phyloP scores from a whole-genome alignment of 2,888 invertebrate species.

The Yponomeuta plumbellus region DNA sequence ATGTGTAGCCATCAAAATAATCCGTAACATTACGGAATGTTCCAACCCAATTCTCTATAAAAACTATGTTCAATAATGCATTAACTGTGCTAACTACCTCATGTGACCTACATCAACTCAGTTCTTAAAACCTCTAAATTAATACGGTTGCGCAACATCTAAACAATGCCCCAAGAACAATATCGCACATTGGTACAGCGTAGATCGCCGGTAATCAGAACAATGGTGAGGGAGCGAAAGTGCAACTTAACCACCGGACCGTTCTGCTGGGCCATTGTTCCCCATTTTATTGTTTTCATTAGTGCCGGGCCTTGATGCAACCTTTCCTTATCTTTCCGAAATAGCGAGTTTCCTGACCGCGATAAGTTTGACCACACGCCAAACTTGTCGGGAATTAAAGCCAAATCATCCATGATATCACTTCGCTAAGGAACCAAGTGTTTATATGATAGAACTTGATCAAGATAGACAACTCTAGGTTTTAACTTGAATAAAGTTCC shows the following conservation, averaged over 20 bases:
- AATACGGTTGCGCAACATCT: conserved; percentile 45
- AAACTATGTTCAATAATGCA: conserved; percentile 24
- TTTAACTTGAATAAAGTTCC: too few relatives aligned
- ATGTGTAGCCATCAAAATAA: not conserved
- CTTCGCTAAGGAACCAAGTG: too few relatives aligned
- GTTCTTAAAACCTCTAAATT: conserved; percentile 28
- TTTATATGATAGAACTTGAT: too few relatives aligned
- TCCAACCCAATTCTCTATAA: conserved; percentile 26
- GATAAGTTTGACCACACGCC: conserved; percentile 15
- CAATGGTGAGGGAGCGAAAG: conserved; percentile 68
- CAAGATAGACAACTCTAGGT: too few relatives aligned
- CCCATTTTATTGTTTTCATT: conserved; percentile 61
- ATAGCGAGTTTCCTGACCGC: conserved; percentile 20
- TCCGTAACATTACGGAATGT: not conserved
- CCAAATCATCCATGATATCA: too few relatives aligned
- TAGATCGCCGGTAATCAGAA: conserved; percentile 55
- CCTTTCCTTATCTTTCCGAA: conserved; percentile 35
- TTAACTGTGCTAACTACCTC: conserved; percentile 13
- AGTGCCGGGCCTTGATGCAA: conserved; percentile 58
- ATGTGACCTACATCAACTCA: conserved; percentile 38
- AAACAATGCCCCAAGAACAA: conserved; percentile 46
- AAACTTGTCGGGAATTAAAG: too few relatives aligned
- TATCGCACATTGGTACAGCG: conserved; percentile 35
- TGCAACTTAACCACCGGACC: conserved; percentile 59
- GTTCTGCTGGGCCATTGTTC: conserved; percentile 60